These are phyloP conservation scores for Tipula vernalis DNA, from an alignment of 2,888 invertebrate species.

Conservation along the genomic window DNA sequence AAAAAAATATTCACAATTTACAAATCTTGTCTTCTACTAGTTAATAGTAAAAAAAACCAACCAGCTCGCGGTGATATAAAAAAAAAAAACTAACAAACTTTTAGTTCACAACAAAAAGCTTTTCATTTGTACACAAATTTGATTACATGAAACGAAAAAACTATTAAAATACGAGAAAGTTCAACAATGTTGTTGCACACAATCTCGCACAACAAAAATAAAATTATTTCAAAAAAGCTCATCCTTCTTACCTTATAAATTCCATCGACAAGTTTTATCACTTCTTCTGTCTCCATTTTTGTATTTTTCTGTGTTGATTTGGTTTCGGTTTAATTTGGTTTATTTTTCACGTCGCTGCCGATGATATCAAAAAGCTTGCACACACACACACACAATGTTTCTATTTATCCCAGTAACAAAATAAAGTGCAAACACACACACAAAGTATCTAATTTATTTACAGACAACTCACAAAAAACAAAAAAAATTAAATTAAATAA, in stretches of 20 bases:
- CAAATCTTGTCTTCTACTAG: no score
- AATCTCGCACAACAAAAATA: neutral
- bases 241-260: conserved; percentile 10
- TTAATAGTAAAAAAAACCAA: no score
- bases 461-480: neutral
- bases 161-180: neutral
- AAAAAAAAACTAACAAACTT: no score
- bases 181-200: neutral
- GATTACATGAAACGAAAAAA: neutral
- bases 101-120: no score
- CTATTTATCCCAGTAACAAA: neutral
- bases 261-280: conserved; percentile 13
- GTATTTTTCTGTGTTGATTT: neutral
- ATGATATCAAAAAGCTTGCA: neutral
- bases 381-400: neutral
- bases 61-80: no score
- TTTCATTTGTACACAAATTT: no score
- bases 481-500: neutral
- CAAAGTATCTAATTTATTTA: neutral
- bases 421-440: neutral
- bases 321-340: neutral
- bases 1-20: no score
- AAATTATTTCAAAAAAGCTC: neutral
- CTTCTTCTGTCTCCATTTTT: conserved; percentile 12
- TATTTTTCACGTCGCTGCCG: neutral